Evolutionary conservation across 1,140 invertebrate genomes (phyloP).

Genomic region (Chymomyza costata): DNA sequence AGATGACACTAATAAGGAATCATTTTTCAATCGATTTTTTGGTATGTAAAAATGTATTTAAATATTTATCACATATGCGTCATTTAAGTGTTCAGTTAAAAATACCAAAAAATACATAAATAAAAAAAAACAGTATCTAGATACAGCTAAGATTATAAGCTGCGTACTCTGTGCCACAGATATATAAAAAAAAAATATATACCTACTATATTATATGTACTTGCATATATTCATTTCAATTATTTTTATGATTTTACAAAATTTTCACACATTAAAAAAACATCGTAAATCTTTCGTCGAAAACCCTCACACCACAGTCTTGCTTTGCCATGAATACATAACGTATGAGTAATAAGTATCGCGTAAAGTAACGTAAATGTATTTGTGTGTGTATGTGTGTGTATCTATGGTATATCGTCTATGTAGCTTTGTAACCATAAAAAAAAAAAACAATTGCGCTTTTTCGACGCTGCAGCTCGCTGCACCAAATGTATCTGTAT

Average conservation of each 20-base stretch:
- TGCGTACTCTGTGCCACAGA: too few species aligned
- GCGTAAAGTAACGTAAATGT: conserved; percentile 26
- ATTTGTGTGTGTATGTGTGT: conserved; percentile 18
- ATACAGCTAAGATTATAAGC: too few species aligned
- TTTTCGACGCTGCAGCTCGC: conserved; percentile 57
- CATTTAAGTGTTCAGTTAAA: conserved; percentile 63
- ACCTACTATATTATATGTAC: too few species aligned
- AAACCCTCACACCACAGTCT: too few species aligned
- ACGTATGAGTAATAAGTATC: too few species aligned
- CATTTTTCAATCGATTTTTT: conserved; percentile 70
- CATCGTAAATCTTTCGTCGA: too few species aligned
- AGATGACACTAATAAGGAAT: conserved; percentile 67
- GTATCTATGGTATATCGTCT: conserved; percentile 20
- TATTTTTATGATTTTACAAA: conserved; percentile 12
- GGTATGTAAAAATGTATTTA: conserved; percentile 53
- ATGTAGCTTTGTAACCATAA: conserved; percentile 3
- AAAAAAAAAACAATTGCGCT: conserved; percentile 50
- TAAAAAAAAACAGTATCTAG: neutral
- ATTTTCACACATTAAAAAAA: too few species aligned
- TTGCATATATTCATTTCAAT: too few species aligned
- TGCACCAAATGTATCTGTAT: conserved; percentile 22
- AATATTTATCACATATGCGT: conserved; percentile 27
- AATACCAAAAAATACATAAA: conserved; percentile 37
- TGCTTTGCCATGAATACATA: too few species aligned
- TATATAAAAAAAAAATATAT: conserved; percentile 3